Conservation (phyloP, 1,140 invertebrate genomes). For the Bombus polaris region DNA sequence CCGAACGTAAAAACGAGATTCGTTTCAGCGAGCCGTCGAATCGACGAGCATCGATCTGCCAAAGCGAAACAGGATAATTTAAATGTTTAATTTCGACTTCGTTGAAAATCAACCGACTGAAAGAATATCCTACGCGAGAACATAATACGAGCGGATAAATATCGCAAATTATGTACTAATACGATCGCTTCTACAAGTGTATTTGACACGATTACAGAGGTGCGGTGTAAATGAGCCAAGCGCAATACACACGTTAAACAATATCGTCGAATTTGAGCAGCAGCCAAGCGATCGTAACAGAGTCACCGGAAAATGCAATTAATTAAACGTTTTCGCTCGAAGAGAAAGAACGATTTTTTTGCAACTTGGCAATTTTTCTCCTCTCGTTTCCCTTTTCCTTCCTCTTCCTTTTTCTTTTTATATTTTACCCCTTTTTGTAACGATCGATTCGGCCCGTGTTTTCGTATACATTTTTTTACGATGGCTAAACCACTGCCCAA, state of each 20-base stretch:
- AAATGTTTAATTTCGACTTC: background rate
- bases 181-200: background rate
- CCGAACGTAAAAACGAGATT: too few species aligned
- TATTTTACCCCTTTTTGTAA: too few species aligned
- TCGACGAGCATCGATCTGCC: too few species aligned
- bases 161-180: conserved; percentile 3
- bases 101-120: background rate
- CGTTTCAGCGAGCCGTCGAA: too few species aligned
- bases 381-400: background rate
- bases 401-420: background rate
- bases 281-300: background rate
- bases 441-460: too few species aligned
- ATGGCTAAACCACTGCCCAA: background rate
- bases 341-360: background rate
- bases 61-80: background rate
- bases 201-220: background rate
- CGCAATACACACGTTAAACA: conserved; percentile 9
- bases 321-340: too few species aligned
- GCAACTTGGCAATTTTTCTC: background rate
- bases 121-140: background rate
- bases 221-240: conserved; percentile 5
- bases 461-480: background rate
- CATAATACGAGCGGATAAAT: conserved; percentile 21
- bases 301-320: background rate
- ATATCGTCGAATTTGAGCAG: conserved; percentile 3